Evolutionary conservation across 2,797 vertebrate genomes (phyloP), one percentile per base, ranked within the genome.

Genomic region (Novumbra hubbsi): DNA sequence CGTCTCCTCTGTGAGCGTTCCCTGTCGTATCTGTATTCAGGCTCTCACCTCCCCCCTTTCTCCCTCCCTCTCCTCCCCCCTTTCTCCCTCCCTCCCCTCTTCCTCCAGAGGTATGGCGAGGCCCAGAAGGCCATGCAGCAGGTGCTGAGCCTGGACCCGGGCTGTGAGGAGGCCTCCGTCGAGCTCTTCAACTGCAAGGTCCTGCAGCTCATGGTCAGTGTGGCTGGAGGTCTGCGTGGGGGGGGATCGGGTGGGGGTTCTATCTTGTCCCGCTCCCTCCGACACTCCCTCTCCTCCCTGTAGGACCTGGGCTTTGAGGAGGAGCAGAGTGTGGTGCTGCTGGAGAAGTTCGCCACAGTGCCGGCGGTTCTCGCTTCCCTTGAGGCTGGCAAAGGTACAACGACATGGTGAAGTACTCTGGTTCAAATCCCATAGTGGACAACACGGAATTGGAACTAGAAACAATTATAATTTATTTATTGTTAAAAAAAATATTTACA

Each of bases 91-190:
- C 2, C 5, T 57, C 52, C 24, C 6, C 52, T 19, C 5, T n/a
- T 19, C 7, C 63, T 45, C 0, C 79, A 93, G 92, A 80, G 80
- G 48, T 91, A 91, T 75, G 63, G 71, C 5, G 89, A 94, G 50
- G 92, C 92, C n/a, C 91, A 92, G 83, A 83, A 73, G 32, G 90
- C 91, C 8, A 89, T 94, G 85, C 86, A 88, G 27, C 86, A 90
- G 79, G 92, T 94, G 57, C 72, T 94, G 69, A 85, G 82, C 73
- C 63, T 94, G 78, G 92, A 94, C 73, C 73, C 79, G 34, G 74
- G 65, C 17, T 93, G 92, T 64, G 80, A 90, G 16, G 93, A 93
- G 69, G 93, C 93, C 0, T 80, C 81, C 69, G 84, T 81, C 60
- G 89, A 91, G 67, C 90, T 92, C 6, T 79, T 87, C 15, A 81